A percentile compares a stretch with the other conserved stretches of the same genome.
phyloP scores from a whole-genome alignment of 2,113 vertebrate species.

The Macrotis lagotis region DNA sequence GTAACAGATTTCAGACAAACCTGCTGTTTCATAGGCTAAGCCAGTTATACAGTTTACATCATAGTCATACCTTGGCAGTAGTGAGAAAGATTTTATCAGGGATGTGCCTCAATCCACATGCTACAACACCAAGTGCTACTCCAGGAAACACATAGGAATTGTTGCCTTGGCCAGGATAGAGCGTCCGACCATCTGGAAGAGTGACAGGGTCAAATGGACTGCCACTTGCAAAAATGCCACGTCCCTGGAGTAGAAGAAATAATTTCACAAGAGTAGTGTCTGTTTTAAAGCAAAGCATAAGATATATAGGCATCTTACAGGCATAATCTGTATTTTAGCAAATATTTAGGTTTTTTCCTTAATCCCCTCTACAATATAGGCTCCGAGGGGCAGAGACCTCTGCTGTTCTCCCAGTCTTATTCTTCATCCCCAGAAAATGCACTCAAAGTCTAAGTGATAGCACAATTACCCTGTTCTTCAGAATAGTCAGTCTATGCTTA shows the following conservation, averaged over 20 bases:
- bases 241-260: conserved; percentile 85
- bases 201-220: conserved; percentile 96
- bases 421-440: neutral
- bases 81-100: conserved; percentile 90
- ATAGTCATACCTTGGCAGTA: conserved; percentile 91
- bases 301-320: neutral
- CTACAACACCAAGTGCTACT: conserved; percentile 91
- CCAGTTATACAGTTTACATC: neutral
- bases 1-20: neutral
- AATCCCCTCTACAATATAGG: neutral
- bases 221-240: conserved; percentile 96
- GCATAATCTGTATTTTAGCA: neutral
- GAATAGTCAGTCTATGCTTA: neutral
- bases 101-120: conserved; percentile 90
- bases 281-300: conserved; percentile 4
- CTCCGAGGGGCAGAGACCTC: neutral
- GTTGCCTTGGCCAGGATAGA: conserved; percentile 97
- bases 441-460: neutral
- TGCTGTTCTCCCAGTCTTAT: neutral
- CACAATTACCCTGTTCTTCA: neutral
- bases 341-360: conserved; percentile 1
- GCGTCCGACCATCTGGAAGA: conserved; percentile 88
- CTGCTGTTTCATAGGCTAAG: neutral
- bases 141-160: conserved; percentile 98
- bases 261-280: neutral